These are phyloP conservation scores for Pipistrellus nathusii DNA, from an alignment of 2,797 vertebrate species.

Conservation along the genomic window DNA sequence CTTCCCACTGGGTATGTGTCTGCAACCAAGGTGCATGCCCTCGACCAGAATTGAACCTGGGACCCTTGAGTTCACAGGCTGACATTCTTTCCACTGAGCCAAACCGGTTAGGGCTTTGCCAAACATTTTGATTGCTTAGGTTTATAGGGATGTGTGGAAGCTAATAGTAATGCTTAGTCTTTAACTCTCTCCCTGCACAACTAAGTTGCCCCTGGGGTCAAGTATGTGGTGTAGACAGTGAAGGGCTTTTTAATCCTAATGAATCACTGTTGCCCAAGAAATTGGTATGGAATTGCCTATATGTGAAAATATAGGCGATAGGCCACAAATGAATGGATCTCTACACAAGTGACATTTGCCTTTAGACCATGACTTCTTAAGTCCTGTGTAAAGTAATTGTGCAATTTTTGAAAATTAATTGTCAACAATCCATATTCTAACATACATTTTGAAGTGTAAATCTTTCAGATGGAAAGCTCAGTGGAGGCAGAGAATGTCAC, in stretches of 20 bases:
- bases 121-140: not conserved
- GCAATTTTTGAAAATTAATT: conserved; percentile 23
- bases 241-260: conserved; percentile 55
- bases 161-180: not conserved
- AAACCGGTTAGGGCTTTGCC: not conserved
- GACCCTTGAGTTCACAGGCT: too few species aligned
- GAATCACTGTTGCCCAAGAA: not conserved
- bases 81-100: too few species aligned
- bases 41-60: too few species aligned
- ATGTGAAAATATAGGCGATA: not conserved
- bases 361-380: not conserved
- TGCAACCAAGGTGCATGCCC: too few species aligned
- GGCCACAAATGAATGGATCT: not conserved
- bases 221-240: too few species aligned
- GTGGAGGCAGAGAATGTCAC: not conserved
- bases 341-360: not conserved
- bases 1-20: too few species aligned
- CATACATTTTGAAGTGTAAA: conserved; percentile 14
- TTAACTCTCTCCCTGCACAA: not conserved
- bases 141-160: conserved; percentile 7
- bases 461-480: not conserved
- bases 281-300: not conserved
- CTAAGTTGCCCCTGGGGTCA: not conserved
- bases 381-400: not conserved
- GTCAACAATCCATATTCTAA: not conserved